phyloP scores from a whole-genome alignment of 2,113 vertebrate genomes.

The Oreotrochilus melanogaster region DNA sequence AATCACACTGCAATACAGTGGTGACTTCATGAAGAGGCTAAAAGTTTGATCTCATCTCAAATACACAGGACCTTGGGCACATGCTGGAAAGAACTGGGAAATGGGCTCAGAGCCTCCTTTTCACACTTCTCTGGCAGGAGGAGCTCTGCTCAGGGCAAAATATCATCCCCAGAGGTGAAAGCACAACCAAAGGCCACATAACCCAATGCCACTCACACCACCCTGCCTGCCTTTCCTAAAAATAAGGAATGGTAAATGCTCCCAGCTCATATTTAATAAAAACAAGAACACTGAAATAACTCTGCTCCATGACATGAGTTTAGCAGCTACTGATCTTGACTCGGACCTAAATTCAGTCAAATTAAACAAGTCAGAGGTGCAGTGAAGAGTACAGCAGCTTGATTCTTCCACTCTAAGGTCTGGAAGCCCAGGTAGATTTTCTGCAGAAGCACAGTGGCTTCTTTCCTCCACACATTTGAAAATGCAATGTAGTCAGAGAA shows the following conservation, averaged over 20 bases:
- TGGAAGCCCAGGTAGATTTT: background rate
- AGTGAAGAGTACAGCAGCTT: background rate
- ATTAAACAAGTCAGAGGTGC: background rate
- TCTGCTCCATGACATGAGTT: background rate
- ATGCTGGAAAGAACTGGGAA: background rate
- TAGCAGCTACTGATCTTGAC: background rate
- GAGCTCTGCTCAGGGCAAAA: background rate
- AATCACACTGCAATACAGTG: background rate
- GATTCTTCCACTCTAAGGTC: too few relatives aligned
- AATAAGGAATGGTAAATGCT: background rate
- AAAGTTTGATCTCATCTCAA: background rate
- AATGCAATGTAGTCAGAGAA: background rate
- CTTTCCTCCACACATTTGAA: background rate
- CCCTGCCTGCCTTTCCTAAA: background rate
- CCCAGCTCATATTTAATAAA: background rate
- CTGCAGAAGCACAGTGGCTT: background rate
- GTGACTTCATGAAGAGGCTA: background rate
- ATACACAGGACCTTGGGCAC: accelerated
- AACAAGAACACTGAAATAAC: background rate
- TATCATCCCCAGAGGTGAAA: background rate
- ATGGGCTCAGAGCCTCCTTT: background rate
- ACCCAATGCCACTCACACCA: accelerated
- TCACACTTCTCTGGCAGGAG: background rate
- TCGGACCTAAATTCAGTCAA: background rate
- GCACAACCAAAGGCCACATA: background rate